Conservation (phyloP, 2,113 vertebrate species). For the Chauna torquata region DNA sequence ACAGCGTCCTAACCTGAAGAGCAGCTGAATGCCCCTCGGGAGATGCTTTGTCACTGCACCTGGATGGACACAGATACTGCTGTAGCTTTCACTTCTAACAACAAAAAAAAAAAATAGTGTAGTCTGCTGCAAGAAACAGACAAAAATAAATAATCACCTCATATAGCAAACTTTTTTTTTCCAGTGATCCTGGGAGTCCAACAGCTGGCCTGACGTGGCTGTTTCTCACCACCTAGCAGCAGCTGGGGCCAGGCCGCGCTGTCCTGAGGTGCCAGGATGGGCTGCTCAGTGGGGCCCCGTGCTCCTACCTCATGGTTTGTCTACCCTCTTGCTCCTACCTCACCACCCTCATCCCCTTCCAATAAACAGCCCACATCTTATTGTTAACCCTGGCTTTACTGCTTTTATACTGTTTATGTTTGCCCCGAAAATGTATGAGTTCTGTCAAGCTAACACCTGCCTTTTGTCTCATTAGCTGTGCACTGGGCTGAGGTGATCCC, state of each 20-base stretch:
- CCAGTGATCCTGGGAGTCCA: background rate
- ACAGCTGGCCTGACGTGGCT: background rate
- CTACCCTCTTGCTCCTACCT: background rate
- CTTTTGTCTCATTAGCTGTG: background rate
- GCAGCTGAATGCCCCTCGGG: fast-evolving
- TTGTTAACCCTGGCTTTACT: background rate
- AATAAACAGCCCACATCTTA: background rate
- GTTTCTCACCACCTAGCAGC: background rate
- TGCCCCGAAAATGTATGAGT: background rate
- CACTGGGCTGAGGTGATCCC: background rate
- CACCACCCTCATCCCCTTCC: background rate
- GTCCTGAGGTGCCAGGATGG: background rate
- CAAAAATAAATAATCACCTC: background rate
- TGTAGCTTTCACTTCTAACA: background rate
- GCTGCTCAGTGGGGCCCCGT: background rate
- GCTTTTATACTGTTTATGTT: background rate
- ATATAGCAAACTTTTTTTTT: background rate
- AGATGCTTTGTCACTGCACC: fast-evolving
- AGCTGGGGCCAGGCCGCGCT: too few species aligned
- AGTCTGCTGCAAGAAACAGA: background rate
- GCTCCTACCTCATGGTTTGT: background rate
- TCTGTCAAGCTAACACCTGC: background rate
- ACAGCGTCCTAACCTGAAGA: too few species aligned
- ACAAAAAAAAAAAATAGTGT: fast-evolving
- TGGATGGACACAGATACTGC: fast-evolving